Conservation (phyloP, 2,797 vertebrate genomes). For the Parauchenoglanis punctatus region DNA sequence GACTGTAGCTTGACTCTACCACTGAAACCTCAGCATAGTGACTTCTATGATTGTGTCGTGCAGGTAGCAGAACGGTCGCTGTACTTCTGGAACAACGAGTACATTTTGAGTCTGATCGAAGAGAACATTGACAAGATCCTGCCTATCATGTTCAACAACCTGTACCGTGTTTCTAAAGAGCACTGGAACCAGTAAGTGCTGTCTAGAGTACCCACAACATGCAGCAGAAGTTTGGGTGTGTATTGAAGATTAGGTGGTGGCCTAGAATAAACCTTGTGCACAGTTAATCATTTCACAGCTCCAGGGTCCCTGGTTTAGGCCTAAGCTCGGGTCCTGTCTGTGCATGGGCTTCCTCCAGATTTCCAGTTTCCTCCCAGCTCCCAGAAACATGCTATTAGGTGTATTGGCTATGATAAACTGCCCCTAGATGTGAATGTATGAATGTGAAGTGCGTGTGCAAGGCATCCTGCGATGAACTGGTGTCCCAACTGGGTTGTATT, state of each 20-base stretch:
- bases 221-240: not conserved
- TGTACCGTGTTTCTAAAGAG: slow-evolving; percentile 98
- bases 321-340: not conserved
- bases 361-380: not conserved
- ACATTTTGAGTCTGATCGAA: slow-evolving; percentile 97
- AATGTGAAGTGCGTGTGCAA: not conserved
- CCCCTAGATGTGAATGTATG: not conserved
- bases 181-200: slow-evolving; percentile 97
- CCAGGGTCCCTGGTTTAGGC: not conserved
- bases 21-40: too few relatives aligned
- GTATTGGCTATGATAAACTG: not conserved
- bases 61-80: slow-evolving; percentile 96
- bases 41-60: slow-evolving; percentile 12
- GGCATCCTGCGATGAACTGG: not conserved
- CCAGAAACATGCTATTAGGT: not conserved
- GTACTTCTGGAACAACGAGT: slow-evolving; percentile 99
- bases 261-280: not conserved
- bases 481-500: not conserved
- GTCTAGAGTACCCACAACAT: not conserved
- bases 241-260: not conserved
- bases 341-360: not conserved
- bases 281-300: not conserved
- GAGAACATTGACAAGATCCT: slow-evolving; percentile 95
- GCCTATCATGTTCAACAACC: slow-evolving; percentile 95
- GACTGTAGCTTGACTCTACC: too few relatives aligned